phyloP scores from a whole-genome alignment of 2,888 invertebrate genomes.

The Sabatieria punctata region DNA sequence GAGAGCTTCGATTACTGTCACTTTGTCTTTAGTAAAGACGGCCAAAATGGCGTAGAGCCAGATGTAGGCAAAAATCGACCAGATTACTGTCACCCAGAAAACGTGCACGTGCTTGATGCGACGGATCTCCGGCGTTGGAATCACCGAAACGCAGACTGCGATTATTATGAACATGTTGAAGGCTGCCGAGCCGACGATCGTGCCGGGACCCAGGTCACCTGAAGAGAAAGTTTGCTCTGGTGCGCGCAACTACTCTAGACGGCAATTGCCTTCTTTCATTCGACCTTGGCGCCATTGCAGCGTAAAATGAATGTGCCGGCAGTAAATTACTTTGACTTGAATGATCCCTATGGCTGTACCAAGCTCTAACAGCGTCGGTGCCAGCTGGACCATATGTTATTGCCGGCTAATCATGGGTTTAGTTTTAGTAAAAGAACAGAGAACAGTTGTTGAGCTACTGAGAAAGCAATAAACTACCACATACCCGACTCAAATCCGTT shows the following conservation, averaged over 20 bases:
- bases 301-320: no score
- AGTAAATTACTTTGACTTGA: no score
- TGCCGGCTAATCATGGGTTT: no score
- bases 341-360: no score
- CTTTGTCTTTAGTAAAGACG: conserved; percentile 32
- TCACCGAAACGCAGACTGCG: conserved; percentile 57
- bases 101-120: conserved; percentile 56
- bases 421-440: no score
- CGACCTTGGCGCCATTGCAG: no score
- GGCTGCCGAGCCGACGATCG: conserved; percentile 95
- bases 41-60: conserved; percentile 91
- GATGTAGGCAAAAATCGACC: conserved; percentile 94
- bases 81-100: conserved; percentile 91
- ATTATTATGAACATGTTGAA: conserved; percentile 96
- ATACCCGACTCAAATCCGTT: conserved; percentile 70
- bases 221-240: neutral
- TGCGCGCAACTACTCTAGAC: no score
- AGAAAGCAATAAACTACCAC: no score
- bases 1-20: conserved; percentile 48
- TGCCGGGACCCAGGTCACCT: conserved; percentile 83
- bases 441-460: no score
- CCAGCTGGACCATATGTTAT: no score
- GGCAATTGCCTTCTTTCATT: no score
- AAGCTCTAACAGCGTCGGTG: no score
- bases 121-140: conserved; percentile 14